These are phyloP conservation scores for Strix aluco DNA, from an alignment of 2,113 vertebrate genomes.

Conservation along the genomic window DNA sequence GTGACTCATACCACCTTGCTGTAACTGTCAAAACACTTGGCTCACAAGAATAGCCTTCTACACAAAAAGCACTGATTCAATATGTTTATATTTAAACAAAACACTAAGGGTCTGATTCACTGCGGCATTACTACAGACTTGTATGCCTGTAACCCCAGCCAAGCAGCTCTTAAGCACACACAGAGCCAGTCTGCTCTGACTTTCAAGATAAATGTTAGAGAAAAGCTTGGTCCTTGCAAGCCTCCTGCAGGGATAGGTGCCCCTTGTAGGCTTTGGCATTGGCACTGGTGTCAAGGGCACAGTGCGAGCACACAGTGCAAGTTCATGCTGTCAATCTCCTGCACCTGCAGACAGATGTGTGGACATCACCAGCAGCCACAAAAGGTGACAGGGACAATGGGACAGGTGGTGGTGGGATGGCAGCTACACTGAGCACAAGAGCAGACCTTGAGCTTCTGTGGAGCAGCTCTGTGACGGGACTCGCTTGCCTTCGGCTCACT, in stretches of 20 bases:
- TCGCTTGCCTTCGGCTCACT: fast-evolving
- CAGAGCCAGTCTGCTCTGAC: not conserved
- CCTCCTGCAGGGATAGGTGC: not conserved
- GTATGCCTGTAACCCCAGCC: not conserved
- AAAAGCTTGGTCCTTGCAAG: not conserved
- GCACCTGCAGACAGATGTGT: not conserved
- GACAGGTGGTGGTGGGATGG: not conserved
- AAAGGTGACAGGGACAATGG: fast-evolving
- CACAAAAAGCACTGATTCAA: constrained; percentile 57
- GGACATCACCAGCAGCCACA: not conserved
- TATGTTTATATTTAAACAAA: constrained; percentile 66
- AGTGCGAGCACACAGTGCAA: not conserved
- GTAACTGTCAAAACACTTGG: constrained; percentile 67
- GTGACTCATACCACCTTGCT: constrained; percentile 65
- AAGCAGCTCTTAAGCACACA: not conserved
- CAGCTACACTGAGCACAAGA: not conserved
- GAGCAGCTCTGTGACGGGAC: not conserved
- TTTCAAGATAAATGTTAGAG: not conserved
- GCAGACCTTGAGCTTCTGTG: not conserved
- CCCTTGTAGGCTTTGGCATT: not conserved
- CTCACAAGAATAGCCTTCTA: constrained; percentile 45
- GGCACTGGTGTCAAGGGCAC: not conserved
- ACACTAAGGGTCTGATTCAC: constrained; percentile 45
- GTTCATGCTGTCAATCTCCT: fast-evolving
- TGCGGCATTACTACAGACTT: constrained; percentile 49